Conservation (phyloP, 2,797 vertebrate genomes). For the Sebastiscus tertius region DNA sequence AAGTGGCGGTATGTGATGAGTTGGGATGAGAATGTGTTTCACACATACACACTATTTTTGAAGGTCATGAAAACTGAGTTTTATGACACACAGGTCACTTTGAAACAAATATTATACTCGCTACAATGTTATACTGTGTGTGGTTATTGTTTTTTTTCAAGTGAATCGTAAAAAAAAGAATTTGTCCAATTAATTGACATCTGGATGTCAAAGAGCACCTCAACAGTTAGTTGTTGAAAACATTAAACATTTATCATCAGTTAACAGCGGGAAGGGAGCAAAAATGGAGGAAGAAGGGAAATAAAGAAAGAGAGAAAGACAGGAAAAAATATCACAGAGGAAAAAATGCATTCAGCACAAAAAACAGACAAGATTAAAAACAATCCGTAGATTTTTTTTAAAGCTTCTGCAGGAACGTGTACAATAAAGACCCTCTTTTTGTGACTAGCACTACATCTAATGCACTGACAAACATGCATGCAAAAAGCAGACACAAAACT, state of each 20-base stretch:
- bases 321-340: neutral
- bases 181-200: neutral
- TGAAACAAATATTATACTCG: neutral
- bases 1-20: no score
- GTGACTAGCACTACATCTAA: neutral
- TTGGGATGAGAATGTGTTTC: no score
- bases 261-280: neutral
- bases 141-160: neutral
- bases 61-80: neutral
- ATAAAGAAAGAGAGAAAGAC: neutral
- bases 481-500: slow-evolving; percentile 4
- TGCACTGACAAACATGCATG: slow-evolving; percentile 30
- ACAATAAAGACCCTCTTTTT: neutral
- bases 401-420: slow-evolving; percentile 23
- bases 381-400: neutral
- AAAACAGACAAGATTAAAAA: slow-evolving; percentile 15
- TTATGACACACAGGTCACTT: neutral
- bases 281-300: neutral
- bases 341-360: slow-evolving; percentile 22
- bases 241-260: slow-evolving; percentile 45
- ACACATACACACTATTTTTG: no score
- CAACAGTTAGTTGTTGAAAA: slow-evolving; percentile 11
- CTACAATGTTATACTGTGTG: neutral
- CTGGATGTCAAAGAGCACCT: neutral
- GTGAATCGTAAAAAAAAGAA: neutral